Base-by-base conservation (phyloP, 2,113 vertebrate genomes). In the Austrofundulus limnaeus region DNA sequence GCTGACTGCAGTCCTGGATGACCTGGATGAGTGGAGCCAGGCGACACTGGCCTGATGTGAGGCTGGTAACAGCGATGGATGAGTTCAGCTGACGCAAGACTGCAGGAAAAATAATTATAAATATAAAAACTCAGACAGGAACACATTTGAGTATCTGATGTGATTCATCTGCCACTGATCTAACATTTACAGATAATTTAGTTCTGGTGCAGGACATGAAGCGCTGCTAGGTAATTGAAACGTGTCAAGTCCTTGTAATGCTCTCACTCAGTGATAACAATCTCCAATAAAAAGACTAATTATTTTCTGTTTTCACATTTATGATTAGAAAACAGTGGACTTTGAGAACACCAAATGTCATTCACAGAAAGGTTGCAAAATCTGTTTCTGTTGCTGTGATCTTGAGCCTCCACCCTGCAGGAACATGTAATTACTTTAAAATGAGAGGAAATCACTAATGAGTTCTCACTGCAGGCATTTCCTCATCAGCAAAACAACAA, bases 21-120 rank as follows among this genome's bases (percentile, higher is more conserved):
- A 98, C 97, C 88, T 98, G 97, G 88, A 98, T 97, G 66, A 99
- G 96, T 0, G 97, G 97, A 9, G 97, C 87, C 84, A 99, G 92
- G 71, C 96, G 94, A 85, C 97, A 99, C 89, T 99, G 97, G 61
- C 97, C 96, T 0, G 97, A 94, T 0, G 96, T 93, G 84, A 96
- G 95, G 73, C 95, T 95, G 10, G 96, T 96, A 78, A 98, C 91
- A 0, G 97, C 96, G 8, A 97, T 96, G 38, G 97, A 94, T 0
- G 95, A 94, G 91, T 96, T 98, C 76, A 99, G 95, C 87, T 98
- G 96, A 68, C 96, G 92, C 71, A 97, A 91, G 37, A 98, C 97
- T 99, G 88, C 0, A 23, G 61, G 66, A 39, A 13, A 76, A 16
- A 56, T n/a, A n/a, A n/a, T n/a, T n/a, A n/a, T n/a, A n/a, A 8